phyloP scores from a whole-genome alignment of 2,797 vertebrate species.

The Trachurus trachurus region DNA sequence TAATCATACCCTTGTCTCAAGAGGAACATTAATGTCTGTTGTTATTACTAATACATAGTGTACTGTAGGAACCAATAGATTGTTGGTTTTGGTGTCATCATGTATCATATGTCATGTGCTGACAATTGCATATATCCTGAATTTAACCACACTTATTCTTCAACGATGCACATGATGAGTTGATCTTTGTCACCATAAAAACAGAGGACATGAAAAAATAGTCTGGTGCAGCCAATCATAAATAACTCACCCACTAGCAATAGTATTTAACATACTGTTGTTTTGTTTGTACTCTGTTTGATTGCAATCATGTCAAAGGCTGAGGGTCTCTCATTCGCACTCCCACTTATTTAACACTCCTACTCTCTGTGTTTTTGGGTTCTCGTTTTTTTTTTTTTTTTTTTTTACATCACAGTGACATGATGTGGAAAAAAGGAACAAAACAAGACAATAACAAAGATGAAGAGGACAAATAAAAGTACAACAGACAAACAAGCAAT shows the following conservation, averaged over 20 bases:
- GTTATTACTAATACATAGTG: neutral
- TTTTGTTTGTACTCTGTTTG: conserved; percentile 43
- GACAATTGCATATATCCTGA: neutral
- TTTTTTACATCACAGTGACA: conserved; percentile 14
- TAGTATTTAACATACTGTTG: conserved; percentile 27
- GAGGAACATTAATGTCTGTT: neutral
- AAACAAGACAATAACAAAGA: conserved; percentile 9
- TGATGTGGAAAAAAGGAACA: neutral
- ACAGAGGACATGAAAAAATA: neutral
- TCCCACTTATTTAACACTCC: conserved; percentile 38
- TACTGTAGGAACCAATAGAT: neutral
- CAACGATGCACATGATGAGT: conserved; percentile 1
- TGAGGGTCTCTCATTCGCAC: conserved; percentile 53
- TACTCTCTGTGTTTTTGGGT: conserved; percentile 23
- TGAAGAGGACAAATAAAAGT: conserved; percentile 3
- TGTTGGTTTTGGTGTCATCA: neutral
- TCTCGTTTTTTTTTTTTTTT: neutral
- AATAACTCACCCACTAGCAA: neutral
- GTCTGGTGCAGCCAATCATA: neutral
- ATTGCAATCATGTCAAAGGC: conserved; percentile 71
- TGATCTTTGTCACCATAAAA: neutral
- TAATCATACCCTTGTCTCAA: too few species aligned
- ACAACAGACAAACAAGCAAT: neutral
- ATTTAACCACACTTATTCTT: neutral
- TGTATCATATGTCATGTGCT: neutral